Conservation (phyloP, 2,888 invertebrate species). For the Maniola hyperantus region DNA sequence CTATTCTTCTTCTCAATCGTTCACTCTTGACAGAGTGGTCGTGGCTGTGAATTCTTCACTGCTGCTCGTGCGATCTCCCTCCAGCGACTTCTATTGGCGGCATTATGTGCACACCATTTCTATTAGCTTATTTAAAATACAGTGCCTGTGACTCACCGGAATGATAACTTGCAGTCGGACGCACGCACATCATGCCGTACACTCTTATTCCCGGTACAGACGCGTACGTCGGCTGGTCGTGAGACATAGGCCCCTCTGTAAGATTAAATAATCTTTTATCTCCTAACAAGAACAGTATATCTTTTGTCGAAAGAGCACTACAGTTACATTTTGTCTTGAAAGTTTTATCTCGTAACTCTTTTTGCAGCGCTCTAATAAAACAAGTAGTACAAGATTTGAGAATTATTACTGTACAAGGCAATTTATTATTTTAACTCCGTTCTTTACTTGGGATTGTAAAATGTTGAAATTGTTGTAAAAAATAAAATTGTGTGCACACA, state of each 20-base stretch:
- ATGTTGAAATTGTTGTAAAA: conserved; percentile 4
- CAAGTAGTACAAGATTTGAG: conserved; percentile 13
- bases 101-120: no score
- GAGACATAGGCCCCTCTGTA: conserved; percentile 96
- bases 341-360: conserved; percentile 21
- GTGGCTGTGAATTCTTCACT: no score
- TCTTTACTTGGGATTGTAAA: conserved; percentile 1
- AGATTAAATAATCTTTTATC: conserved; percentile 37
- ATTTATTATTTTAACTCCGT: conserved; percentile 7
- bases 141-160: conserved; percentile 52
- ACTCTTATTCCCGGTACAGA: conserved; percentile 96
- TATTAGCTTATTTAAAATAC: no score
- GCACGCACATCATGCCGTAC: conserved; percentile 96
- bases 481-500: neutral
- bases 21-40: no score
- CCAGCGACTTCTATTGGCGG: no score
- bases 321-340: conserved; percentile 25
- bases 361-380: conserved; percentile 7
- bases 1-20: no score
- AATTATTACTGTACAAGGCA: conserved; percentile 13
- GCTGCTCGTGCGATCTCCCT: no score
- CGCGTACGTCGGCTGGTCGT: conserved; percentile 96
- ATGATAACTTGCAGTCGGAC: conserved; percentile 70
- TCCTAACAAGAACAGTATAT: conserved; percentile 24
- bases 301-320: conserved; percentile 22